Conservation (phyloP, 2,113 vertebrate species). For the Rhinichthys klamathensis region DNA sequence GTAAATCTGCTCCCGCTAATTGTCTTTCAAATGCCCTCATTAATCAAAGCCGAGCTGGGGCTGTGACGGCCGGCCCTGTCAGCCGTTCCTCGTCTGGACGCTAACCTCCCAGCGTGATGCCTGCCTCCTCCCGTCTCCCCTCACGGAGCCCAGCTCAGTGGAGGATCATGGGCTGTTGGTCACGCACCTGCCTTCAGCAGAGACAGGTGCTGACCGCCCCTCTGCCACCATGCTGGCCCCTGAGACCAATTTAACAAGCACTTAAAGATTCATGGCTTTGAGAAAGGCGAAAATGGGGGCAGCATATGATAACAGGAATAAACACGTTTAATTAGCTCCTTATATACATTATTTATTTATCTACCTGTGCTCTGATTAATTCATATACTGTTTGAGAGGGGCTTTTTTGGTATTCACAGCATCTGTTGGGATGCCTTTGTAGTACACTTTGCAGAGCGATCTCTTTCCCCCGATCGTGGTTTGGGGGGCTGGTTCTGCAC, state of each 20-base stretch:
- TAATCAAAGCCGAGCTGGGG: constrained; percentile 85
- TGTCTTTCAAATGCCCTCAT: constrained; percentile 99
- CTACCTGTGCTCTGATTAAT: constrained; percentile 77
- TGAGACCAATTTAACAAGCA: constrained; percentile 92
- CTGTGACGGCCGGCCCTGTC: constrained; percentile 84
- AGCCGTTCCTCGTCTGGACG: constrained; percentile 71
- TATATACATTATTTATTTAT: constrained; percentile 83
- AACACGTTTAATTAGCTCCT: constrained; percentile 94
- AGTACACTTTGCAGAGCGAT: constrained; percentile 62
- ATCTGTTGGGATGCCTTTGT: constrained; percentile 79
- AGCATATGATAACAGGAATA: constrained; percentile 93
- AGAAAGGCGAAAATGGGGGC: constrained; percentile 83
- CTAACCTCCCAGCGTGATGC: constrained; percentile 87
- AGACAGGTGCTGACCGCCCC: constrained; percentile 81
- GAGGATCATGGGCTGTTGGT: constrained; percentile 80
- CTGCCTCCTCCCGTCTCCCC: constrained; percentile 73
- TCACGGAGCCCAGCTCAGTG: constrained; percentile 71
- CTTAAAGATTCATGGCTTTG: constrained; percentile 94
- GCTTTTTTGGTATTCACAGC: constrained; percentile 77
- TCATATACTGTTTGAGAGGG: constrained; percentile 72
- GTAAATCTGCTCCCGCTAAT: constrained; percentile 94
- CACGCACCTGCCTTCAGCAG: constrained; percentile 85
- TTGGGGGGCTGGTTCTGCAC: constrained; percentile 48
- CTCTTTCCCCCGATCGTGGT: constrained; percentile 52
- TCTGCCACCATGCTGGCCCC: constrained; percentile 79